These are phyloP conservation scores for Tychaedon coryphoeus DNA, from an alignment of 2,113 vertebrate genomes.

Conservation along the genomic window DNA sequence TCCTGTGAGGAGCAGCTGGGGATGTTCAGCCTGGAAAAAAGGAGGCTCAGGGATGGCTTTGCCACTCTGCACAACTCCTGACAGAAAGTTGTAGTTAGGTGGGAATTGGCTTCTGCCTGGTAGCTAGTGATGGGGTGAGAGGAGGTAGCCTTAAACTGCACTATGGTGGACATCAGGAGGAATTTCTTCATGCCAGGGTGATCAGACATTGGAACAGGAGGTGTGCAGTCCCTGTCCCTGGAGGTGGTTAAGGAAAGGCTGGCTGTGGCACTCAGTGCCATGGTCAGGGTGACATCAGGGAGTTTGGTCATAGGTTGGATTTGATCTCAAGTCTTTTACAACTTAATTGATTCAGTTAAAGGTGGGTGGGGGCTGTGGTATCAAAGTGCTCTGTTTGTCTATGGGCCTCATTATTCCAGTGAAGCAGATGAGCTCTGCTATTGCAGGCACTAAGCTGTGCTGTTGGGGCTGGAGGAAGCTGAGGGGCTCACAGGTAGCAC, in stretches of 20 bases:
- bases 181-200: neutral
- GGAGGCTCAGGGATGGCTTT: neutral
- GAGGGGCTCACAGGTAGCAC: neutral
- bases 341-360: too few species aligned
- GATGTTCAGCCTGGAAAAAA: neutral
- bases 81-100: neutral
- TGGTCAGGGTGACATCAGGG: neutral
- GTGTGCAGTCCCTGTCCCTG: neutral
- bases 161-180: neutral
- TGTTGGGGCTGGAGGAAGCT: neutral
- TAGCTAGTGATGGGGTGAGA: neutral
- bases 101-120: neutral
- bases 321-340: neutral
- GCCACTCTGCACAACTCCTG: neutral
- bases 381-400: rapidly evolving
- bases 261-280: neutral
- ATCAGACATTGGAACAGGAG: neutral
- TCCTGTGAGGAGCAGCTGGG: neutral
- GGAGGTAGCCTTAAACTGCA: too few species aligned
- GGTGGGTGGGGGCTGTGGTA: neutral
- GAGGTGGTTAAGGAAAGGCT: neutral
- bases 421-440: neutral
- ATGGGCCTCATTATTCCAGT: rapidly evolving
- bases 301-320: neutral
- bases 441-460: too few species aligned